Evolutionary conservation across 2,113 vertebrate species (phyloP), one percentile per base, ranked within the genome.

Genomic region (Mesembrinibis cayennensis): DNA sequence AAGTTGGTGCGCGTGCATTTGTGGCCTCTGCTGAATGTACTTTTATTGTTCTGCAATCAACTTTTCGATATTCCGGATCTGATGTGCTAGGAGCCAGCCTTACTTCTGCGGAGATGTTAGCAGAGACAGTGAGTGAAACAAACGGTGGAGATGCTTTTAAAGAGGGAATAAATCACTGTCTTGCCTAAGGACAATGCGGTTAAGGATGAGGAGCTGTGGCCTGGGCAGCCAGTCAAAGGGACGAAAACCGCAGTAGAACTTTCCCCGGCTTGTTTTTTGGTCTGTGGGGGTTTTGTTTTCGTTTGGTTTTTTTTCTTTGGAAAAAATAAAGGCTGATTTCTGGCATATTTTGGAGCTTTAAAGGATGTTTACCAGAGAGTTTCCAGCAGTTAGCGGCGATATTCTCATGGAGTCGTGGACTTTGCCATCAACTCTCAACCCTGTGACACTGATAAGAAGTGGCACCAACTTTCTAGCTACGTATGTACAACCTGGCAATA

Each of bases 111-210:
- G 95, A 42, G 40, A 42, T 42, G 40, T 42, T 42, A 42, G 90
- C 42, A 11, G 87, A 79, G 77, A 53, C 55, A 77, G 83, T 78
- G 87, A 85, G 83, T 78, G 87, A 85, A 88, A 18, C 71, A 77
- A 89, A 12, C 87, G 29, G 44, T 76, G 82, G 88, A 90, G 85
- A 90, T 82, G 94, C 47, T 95, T 90, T 95, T 82, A 73, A 78
- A 74, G 89, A 89, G 91, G 56, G 79, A 82, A 50, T 91, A 97
- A 95, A 87, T 97, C 91, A 59, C 61, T 65, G 47, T 56, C 91
- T 88, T 87, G 90, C 95, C 79, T 92, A 50, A 83, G 96, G 91
- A 95, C 74, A 38, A 11, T 82, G 95, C 55, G 34, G 55, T 58
- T 87, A 38, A 52, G 81, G 30, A 70, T 85, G 85, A 92, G 70